Percentiles rank a stretch among this genome's conserved stretches.
phyloP scores from a whole-genome alignment of 2,797 vertebrate genomes.

The Monodelphis domestica region DNA sequence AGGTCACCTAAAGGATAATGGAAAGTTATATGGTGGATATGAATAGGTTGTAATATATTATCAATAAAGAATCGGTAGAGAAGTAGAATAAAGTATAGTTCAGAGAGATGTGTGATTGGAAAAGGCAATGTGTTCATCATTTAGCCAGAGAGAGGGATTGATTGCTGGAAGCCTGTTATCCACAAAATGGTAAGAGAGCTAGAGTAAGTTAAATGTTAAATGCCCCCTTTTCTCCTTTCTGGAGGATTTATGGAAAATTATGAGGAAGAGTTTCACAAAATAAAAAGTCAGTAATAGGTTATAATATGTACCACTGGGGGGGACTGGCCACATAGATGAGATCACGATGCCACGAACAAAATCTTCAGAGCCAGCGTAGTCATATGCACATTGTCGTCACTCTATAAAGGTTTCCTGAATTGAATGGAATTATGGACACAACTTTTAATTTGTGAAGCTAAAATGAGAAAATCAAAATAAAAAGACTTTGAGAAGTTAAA shows the following conservation, averaged over 20 bases:
- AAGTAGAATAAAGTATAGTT: neutral
- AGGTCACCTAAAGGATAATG: neutral
- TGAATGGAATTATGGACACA: neutral
- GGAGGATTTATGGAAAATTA: neutral
- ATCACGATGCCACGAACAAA: neutral
- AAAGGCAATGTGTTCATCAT: neutral
- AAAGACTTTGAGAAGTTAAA: neutral
- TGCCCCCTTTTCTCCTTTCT: neutral
- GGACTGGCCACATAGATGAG: neutral
- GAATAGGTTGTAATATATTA: neutral
- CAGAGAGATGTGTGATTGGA: neutral
- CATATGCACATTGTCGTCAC: neutral
- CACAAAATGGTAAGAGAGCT: neutral
- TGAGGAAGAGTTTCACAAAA: neutral
- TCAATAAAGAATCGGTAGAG: neutral
- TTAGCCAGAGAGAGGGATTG: neutral
- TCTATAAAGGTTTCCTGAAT: neutral
- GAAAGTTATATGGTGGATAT: neutral
- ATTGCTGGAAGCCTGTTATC: neutral
- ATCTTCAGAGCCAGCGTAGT: neutral
- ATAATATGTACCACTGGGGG: neutral
- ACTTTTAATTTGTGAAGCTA: neutral
- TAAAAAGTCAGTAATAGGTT: neutral
- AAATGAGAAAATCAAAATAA: neutral
- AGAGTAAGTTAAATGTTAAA: neutral